These are phyloP conservation scores for Mycalesis mineus DNA, from an alignment of 2,888 invertebrate genomes.

Conservation along the genomic window DNA sequence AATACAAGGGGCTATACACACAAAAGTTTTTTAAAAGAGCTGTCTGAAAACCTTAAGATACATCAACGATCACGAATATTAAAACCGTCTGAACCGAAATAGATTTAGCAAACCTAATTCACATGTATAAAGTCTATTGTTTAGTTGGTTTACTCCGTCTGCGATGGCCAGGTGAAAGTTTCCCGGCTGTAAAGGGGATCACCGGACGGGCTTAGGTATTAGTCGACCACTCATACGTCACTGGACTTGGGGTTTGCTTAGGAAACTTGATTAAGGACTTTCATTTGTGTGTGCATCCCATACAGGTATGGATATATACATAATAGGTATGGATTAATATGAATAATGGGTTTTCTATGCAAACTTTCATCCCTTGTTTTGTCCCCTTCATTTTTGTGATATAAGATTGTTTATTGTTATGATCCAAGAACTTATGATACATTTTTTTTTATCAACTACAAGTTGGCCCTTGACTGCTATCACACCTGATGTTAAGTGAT, in stretches of 20 bases:
- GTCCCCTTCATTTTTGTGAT: too few species aligned
- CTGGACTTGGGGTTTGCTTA: constrained; percentile 14
- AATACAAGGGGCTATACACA: too few species aligned
- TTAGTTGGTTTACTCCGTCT: constrained; percentile 52
- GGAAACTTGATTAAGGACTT: constrained; percentile 12
- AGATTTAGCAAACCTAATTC: neutral
- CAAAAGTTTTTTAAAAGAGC: too few species aligned
- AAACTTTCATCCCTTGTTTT: too few species aligned
- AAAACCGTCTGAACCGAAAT: neutral
- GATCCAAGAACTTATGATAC: too few species aligned
- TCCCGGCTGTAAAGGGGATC: constrained; percentile 50
- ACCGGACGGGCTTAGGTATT: constrained; percentile 45
- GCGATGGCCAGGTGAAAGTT: constrained; percentile 59
- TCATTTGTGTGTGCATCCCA: neutral
- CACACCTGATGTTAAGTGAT: too few species aligned
- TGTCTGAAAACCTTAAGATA: too few species aligned
- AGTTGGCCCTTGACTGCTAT: too few species aligned
- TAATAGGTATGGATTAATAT: too few species aligned
- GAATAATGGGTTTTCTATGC: too few species aligned
- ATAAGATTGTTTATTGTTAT: too few species aligned
- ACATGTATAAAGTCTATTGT: constrained; percentile 36
- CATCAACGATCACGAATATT: neutral
- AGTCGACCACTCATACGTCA: constrained; percentile 35
- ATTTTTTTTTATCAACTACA: too few species aligned
- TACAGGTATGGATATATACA: neutral